These are phyloP conservation scores for Solea solea DNA, from an alignment of 2,113 vertebrate species.

Conservation along the genomic window DNA sequence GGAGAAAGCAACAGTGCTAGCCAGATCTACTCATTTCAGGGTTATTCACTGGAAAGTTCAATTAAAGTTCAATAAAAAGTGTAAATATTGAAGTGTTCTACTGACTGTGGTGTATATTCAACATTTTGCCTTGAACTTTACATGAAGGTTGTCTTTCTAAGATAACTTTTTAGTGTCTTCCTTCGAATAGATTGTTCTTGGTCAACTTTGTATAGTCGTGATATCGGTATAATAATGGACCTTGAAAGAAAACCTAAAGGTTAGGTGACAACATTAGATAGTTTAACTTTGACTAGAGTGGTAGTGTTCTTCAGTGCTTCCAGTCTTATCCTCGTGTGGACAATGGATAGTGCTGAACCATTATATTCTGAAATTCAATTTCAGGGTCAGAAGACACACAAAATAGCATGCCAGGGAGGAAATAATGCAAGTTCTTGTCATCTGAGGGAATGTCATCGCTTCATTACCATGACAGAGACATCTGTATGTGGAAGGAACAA, in stretches of 20 bases:
- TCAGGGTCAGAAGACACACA: constrained; percentile 29
- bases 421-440: background rate
- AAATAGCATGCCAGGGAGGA: constrained; percentile 1
- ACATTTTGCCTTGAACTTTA: too few species aligned
- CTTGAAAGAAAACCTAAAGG: background rate
- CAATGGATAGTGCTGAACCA: constrained; percentile 20
- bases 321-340: background rate
- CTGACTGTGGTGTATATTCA: too few species aligned
- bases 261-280: background rate
- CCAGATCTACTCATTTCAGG: background rate
- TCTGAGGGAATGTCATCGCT: background rate
- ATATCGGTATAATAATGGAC: too few species aligned
- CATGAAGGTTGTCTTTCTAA: too few species aligned
- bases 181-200: too few species aligned
- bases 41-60: background rate
- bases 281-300: background rate
- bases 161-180: too few species aligned
- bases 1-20: too few species aligned
- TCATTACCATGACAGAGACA: background rate
- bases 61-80: background rate
- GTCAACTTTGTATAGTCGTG: too few species aligned
- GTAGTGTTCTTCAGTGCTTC: background rate
- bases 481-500: background rate
- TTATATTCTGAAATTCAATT: constrained; percentile 36
- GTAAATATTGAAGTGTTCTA: background rate